Conservation (phyloP, 2,888 invertebrate genomes). For the Cybosia mesomella region DNA sequence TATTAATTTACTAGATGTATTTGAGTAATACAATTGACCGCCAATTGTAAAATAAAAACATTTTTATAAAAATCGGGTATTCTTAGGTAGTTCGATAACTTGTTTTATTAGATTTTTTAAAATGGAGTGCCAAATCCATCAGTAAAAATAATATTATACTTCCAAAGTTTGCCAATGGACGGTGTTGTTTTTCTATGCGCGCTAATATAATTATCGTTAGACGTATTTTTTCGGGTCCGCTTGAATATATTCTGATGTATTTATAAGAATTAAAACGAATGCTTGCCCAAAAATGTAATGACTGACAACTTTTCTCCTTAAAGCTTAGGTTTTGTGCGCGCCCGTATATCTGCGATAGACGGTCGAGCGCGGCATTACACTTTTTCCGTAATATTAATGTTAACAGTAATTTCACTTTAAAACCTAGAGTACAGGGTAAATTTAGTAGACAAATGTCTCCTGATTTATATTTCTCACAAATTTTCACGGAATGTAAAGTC, state of each 20-base stretch:
- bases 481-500: slow-evolving; percentile 80
- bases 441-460: slow-evolving; percentile 80
- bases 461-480: slow-evolving; percentile 79
- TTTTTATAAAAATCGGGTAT: slow-evolving; percentile 81
- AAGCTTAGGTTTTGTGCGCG: slow-evolving; percentile 60
- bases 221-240: slow-evolving; percentile 50
- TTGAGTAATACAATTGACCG: slow-evolving; percentile 83
- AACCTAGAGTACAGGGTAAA: slow-evolving; percentile 87
- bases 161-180: slow-evolving; percentile 58
- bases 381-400: slow-evolving; percentile 67
- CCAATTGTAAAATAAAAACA: slow-evolving; percentile 79
- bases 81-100: slow-evolving; percentile 82
- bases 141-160: slow-evolving; percentile 53
- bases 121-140: slow-evolving; percentile 78
- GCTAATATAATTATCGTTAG: slow-evolving; percentile 49
- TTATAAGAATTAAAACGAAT: slow-evolving; percentile 68
- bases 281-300: slow-evolving; percentile 78
- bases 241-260: slow-evolving; percentile 59
- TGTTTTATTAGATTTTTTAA: slow-evolving; percentile 80
- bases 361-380: slow-evolving; percentile 39
- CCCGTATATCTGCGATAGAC: slow-evolving; percentile 51
- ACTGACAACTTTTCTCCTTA: slow-evolving; percentile 72
- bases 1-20: slow-evolving; percentile 79
- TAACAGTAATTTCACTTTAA: slow-evolving; percentile 78
- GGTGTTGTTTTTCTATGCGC: slow-evolving; percentile 59